Percentiles rank a stretch among this genome's conserved stretches.
Evolutionary conservation across 2,888 invertebrate species (phyloP).

Genomic region (Pyrrhopygopsis socrates): DNA sequence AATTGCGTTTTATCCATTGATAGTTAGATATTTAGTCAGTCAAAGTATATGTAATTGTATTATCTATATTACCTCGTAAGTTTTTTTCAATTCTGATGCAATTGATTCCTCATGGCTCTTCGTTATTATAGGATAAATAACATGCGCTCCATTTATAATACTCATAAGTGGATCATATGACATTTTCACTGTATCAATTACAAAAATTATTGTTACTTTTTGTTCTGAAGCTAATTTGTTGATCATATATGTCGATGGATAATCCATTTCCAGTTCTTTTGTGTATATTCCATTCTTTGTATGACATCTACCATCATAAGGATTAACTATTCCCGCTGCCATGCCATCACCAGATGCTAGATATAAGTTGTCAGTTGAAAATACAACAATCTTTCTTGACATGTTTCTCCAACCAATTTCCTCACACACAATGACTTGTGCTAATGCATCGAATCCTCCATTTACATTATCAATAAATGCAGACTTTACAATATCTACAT

Average conservation of each 20-base stretch:
- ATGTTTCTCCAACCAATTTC: conserved; percentile 98
- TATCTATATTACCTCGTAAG: conserved; percentile 88
- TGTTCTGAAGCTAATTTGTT: conserved; percentile 91
- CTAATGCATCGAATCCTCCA: conserved; percentile 98
- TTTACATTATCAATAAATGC: conserved; percentile 97
- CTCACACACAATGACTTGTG: conserved; percentile 97
- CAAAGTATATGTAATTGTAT: background rate
- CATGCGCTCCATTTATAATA: conserved; percentile 87
- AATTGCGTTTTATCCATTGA: no score
- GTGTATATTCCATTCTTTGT: conserved; percentile 94
- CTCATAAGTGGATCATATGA: conserved; percentile 86
- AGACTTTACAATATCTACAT: conserved; percentile 87
- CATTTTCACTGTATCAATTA: conserved; percentile 42
- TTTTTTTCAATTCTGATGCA: conserved; percentile 82
- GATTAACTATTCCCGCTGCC: conserved; percentile 95
- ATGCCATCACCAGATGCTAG: conserved; percentile 98
- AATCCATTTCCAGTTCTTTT: conserved; percentile 96
- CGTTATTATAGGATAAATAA: background rate
- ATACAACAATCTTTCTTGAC: conserved; percentile 97
- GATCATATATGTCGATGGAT: conserved; percentile 97
- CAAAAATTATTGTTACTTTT: conserved; percentile 89
- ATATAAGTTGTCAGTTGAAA: conserved; percentile 98
- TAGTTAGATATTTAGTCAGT: no score
- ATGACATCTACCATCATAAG: conserved; percentile 97
- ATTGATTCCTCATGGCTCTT: background rate